Conservation (phyloP, 1,140 invertebrate genomes). For the Cotesia glomerata region DNA sequence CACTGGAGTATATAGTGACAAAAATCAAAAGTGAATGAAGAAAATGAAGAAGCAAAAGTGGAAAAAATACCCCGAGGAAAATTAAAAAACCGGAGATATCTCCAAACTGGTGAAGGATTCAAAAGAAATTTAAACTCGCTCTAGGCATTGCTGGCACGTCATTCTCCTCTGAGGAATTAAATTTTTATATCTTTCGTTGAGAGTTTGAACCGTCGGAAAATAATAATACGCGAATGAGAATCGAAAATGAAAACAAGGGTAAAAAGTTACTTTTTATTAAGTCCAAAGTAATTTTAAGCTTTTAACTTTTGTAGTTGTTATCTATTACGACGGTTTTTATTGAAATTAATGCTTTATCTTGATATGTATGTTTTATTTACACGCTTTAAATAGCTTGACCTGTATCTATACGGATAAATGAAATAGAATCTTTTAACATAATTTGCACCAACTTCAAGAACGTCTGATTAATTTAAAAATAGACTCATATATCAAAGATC, state of each 20-base stretch:
- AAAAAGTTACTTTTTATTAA: not conserved
- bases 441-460: too few species aligned
- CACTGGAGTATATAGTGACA: not conserved
- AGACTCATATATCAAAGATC: too few species aligned
- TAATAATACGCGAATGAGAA: not conserved
- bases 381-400: too few species aligned
- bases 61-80: not conserved
- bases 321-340: too few species aligned
- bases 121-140: constrained; percentile 39
- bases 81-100: not conserved
- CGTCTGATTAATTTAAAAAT: too few species aligned
- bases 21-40: not conserved
- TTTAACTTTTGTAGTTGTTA: too few species aligned
- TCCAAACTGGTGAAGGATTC: constrained; percentile 19
- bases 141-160: constrained; percentile 50
- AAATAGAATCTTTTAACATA: too few species aligned
- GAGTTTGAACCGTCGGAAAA: constrained; percentile 58
- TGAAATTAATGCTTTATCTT: too few species aligned
- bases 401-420: too few species aligned
- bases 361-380: too few species aligned
- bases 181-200: constrained; percentile 63
- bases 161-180: constrained; percentile 60
- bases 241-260: constrained; percentile 8
- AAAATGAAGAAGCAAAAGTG: not conserved
- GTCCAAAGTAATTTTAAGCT: too few species aligned